These are phyloP conservation scores for Microtus pennsylvanicus DNA, from an alignment of 2,113 vertebrate genomes.

Conservation along the genomic window DNA sequence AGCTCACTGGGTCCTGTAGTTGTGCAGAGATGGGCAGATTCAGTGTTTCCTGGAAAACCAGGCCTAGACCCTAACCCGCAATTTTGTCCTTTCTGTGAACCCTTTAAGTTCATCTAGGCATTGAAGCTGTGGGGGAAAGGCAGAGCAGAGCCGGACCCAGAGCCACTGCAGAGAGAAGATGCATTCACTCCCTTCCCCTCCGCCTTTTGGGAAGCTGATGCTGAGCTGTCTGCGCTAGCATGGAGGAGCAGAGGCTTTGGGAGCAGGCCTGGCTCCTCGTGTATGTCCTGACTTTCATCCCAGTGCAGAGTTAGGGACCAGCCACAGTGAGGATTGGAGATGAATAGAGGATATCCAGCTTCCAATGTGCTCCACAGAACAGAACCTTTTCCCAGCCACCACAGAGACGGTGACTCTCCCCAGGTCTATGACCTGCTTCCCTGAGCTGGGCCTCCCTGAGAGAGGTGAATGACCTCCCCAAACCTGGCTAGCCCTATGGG, in stretches of 20 bases:
- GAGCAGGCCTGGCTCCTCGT: background rate
- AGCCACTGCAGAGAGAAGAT: background rate
- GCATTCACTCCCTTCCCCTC: background rate
- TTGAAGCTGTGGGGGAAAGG: background rate
- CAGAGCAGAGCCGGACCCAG: background rate
- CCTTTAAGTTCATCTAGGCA: background rate
- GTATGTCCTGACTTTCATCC: background rate
- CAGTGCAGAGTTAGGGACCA: background rate
- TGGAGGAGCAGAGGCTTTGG: background rate
- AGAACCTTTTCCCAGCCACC: background rate
- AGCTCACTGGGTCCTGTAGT: background rate
- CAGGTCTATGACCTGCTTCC: background rate
- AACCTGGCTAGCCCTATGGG: background rate
- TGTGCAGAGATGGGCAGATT: background rate
- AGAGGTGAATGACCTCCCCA: background rate
- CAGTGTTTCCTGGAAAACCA: background rate
- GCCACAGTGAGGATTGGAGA: fast-evolving
- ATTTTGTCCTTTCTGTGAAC: background rate
- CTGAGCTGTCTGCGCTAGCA: background rate
- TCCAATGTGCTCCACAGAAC: background rate
- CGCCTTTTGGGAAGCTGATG: background rate
- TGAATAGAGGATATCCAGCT: background rate
- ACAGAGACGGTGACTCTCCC: background rate
- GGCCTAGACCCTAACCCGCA: background rate
- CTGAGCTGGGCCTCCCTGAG: background rate